Percentiles rank a stretch among this genome's conserved stretches.
phyloP scores from a whole-genome alignment of 2,888 invertebrate genomes.

The Nebria brevicollis region DNA sequence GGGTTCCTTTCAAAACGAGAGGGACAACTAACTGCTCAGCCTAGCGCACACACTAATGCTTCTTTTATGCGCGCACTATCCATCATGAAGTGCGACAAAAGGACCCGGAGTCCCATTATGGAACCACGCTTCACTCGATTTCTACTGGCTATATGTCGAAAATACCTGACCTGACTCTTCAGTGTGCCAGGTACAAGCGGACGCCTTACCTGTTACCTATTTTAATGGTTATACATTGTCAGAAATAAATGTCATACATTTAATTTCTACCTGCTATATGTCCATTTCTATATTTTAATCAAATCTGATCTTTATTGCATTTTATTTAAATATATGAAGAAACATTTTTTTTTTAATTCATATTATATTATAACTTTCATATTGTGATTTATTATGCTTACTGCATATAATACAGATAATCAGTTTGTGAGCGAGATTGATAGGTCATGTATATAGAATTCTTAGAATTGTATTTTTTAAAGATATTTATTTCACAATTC shows the following conservation, averaged over 20 bases:
- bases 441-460: too few relatives aligned
- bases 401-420: background rate
- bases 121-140: slow-evolving; percentile 38
- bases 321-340: too few relatives aligned
- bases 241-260: background rate
- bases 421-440: too few relatives aligned
- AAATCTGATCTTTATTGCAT: too few relatives aligned
- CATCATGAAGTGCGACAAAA: slow-evolving; percentile 39
- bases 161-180: slow-evolving; percentile 31
- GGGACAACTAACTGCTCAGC: background rate
- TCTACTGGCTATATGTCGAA: background rate
- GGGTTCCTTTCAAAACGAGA: background rate
- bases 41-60: slow-evolving; percentile 31
- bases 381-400: too few relatives aligned
- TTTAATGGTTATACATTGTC: slow-evolving; percentile 8
- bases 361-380: too few relatives aligned
- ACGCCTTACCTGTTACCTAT: slow-evolving; percentile 9
- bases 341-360: too few relatives aligned
- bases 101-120: slow-evolving; percentile 34
- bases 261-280: background rate
- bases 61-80: slow-evolving; percentile 45
- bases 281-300: too few relatives aligned
- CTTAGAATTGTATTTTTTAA: too few relatives aligned
- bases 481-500: too few relatives aligned
- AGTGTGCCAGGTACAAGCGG: slow-evolving; percentile 25